phyloP scores from a whole-genome alignment of 2,113 vertebrate species.

The Eidolon helvum region DNA sequence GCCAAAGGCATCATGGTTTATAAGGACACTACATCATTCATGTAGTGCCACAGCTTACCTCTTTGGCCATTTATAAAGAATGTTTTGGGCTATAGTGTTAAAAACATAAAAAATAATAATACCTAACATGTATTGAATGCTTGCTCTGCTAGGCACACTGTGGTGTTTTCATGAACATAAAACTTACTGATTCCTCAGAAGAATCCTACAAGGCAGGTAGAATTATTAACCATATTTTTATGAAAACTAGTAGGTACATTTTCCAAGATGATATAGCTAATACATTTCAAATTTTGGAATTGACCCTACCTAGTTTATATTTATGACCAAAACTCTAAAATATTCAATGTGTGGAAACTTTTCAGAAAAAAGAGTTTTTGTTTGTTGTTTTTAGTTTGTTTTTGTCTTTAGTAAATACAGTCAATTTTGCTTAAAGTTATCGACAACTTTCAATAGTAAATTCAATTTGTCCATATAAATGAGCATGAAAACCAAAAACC shows the following conservation, averaged over 20 bases:
- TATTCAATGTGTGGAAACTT: neutral
- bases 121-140: neutral
- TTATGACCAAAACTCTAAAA: neutral
- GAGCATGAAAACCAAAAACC: neutral
- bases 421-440: neutral
- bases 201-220: neutral
- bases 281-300: neutral
- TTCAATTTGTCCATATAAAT: neutral
- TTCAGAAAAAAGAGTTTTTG: neutral
- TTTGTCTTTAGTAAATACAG: neutral
- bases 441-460: neutral
- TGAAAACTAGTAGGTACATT: neutral
- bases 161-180: neutral
- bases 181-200: neutral
- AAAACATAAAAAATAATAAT: neutral
- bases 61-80: neutral
- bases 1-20: neutral
- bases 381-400: neutral
- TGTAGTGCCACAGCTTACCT: neutral
- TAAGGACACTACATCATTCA: neutral
- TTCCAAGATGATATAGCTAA: neutral
- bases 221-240: neutral
- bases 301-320: neutral
- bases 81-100: neutral
- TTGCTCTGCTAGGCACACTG: neutral